Base-by-base conservation (phyloP, 2,888 invertebrate genomes). In the Thecocarcelia acutangulata region DNA sequence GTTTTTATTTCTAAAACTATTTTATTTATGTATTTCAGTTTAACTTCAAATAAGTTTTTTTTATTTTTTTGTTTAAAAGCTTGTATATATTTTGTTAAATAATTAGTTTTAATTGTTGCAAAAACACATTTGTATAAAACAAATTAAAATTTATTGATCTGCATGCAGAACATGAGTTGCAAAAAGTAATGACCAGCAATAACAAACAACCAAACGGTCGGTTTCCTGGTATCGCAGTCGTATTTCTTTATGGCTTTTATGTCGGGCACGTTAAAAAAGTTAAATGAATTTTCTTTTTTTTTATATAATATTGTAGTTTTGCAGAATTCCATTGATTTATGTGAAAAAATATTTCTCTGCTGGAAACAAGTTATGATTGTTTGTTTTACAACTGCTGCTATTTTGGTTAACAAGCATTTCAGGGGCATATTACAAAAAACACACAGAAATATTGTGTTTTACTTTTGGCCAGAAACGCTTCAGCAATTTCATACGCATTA, bases 291-390 rank as follows among this genome's bases (percentile, higher is more conserved):
- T 28, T 13, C 5, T 48, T 2, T 63, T 17, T 48, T 48, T 48
- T 63, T 33, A 4, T n/a, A 0, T 52, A 5, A 24, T 5, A 24
- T 24, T 28, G 28, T 33, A 5, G 13, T 1, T 46, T 5, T 61
- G 8, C 24, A 24, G 5, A 11, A 1, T 61, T 64, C n/a, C 52
- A 69, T 69, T 69, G 56, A 56, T 56, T 69, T 44, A 13, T 56
- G 19, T 21, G n/a, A 12, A 52, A 54, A 40, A 66, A 56, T 37
- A 15, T 58, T 19, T 19, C 11, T 58, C 13, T 9, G 13, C 5
- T 9, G 15, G 33, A 1, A 5, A 1, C 15, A 19, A 56, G 13
- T 12, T 15, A 5, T 5, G 12, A 21, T 21, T 50, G 3, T 40
- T 50, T 24, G 15, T 17, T 40, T 8, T 19, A 37, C 33, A 17